phyloP scores from a whole-genome alignment of 2,797 vertebrate species.

The Sebastes minor region DNA sequence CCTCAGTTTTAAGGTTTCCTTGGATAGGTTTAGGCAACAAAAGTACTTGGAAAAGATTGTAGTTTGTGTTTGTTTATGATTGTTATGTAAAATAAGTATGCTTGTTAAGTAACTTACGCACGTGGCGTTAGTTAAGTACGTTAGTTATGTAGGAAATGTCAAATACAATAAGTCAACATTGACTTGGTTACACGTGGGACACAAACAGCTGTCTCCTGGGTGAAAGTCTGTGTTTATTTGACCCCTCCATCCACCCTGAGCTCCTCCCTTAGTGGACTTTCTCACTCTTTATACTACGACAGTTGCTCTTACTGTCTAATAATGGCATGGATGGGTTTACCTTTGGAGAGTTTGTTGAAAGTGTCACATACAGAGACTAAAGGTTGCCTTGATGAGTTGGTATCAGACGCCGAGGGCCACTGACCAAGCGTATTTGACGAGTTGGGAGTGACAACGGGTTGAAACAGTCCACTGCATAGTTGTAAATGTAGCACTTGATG shows the following conservation, averaged over 20 bases:
- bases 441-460: background rate
- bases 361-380: too few species aligned
- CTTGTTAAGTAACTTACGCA: background rate
- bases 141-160: background rate
- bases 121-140: background rate
- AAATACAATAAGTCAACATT: background rate
- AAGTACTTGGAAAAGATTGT: background rate
- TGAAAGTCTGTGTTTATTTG: background rate
- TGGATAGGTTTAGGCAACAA: background rate
- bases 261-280: background rate
- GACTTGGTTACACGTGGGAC: background rate
- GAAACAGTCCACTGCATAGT: background rate
- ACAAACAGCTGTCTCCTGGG: background rate
- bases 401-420: background rate
- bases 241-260: background rate
- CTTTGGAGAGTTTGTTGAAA: background rate
- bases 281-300: background rate
- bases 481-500: background rate
- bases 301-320: background rate
- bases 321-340: background rate
- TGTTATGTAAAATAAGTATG: background rate
- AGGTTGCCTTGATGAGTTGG: background rate
- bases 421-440: background rate
- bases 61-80: background rate
- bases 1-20: background rate